Percentiles rank a stretch among this genome's conserved stretches.
Conservation (phyloP, 2,888 invertebrate species). For the Rapana venosa region DNA sequence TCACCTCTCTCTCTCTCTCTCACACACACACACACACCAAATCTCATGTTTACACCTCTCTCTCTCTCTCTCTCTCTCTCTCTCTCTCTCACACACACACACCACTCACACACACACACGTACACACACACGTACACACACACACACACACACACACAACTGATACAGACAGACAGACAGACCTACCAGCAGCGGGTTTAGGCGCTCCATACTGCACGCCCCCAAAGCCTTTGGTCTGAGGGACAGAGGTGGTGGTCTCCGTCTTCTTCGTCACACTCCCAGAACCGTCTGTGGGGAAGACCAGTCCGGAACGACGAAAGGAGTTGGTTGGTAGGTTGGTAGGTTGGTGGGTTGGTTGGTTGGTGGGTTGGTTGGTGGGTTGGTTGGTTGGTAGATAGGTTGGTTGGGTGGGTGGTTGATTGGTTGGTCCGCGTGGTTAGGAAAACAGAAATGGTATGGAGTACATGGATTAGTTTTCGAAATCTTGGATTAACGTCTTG, state of each 20-base stretch:
- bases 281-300: constrained; percentile 31
- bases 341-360: not conserved
- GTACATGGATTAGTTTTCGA: no score
- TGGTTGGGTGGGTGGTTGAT: not conserved
- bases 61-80: no score
- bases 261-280: constrained; percentile 50
- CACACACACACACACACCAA: not conserved
- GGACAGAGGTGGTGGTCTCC: constrained; percentile 54
- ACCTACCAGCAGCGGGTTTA: constrained; percentile 45
- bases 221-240: constrained; percentile 54
- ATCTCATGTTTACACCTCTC: no score
- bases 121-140: not conserved
- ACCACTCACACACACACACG: not conserved
- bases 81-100: no score
- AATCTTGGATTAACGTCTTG: no score
- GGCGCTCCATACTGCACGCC: constrained; percentile 56
- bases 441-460: no score
- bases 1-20: no score
- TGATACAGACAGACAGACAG: not conserved
- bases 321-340: not conserved
- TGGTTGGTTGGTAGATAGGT: not conserved
- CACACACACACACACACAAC: not conserved
- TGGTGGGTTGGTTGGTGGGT: not conserved
- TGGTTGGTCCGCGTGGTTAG: not conserved
- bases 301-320: no score